Conservation (phyloP, 2,113 vertebrate species). For the Eretmochelys imbricata region DNA sequence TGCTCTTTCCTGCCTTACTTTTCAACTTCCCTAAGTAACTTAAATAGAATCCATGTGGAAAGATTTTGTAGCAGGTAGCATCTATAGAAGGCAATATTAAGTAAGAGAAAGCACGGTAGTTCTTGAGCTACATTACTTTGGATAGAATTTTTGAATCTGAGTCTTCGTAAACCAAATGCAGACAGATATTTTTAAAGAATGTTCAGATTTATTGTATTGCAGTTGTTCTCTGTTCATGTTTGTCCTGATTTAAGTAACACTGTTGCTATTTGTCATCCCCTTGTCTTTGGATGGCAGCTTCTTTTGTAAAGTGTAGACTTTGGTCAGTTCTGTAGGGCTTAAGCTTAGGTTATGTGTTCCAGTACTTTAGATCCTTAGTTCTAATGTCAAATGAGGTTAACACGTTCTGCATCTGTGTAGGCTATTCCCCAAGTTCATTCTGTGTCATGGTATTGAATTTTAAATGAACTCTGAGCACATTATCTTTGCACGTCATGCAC, state of each 20-base stretch:
- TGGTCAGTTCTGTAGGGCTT: not conserved
- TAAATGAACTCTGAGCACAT: not conserved
- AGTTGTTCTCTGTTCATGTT: not conserved
- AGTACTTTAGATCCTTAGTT: conserved; percentile 65
- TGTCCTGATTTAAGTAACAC: not conserved
- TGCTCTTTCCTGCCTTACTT: not conserved
- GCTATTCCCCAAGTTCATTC: conserved; percentile 6
- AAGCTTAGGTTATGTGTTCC: conserved; percentile 10
- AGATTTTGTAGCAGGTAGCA: conserved; percentile 36
- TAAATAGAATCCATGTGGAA: not conserved
- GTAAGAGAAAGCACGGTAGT: conserved; percentile 33
- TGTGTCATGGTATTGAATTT: conserved; percentile 15
- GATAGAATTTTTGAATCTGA: conserved; percentile 26
- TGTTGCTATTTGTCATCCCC: not conserved
- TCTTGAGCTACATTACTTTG: conserved; percentile 34
- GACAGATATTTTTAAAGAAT: conserved; percentile 62
- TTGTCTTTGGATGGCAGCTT: conserved; percentile 33
- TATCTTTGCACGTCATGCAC: conserved; percentile 47
- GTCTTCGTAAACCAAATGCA: conserved; percentile 46
- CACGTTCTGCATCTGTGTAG: conserved; percentile 27
- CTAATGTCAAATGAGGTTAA: conserved; percentile 24
- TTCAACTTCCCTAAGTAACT: not conserved
- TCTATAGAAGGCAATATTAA: conserved; percentile 42
- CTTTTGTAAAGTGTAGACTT: conserved; percentile 15
- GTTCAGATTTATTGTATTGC: conserved; percentile 35